These are phyloP conservation scores for Neoascia interrupta DNA, from an alignment of 2,888 invertebrate species.

Conservation along the genomic window DNA sequence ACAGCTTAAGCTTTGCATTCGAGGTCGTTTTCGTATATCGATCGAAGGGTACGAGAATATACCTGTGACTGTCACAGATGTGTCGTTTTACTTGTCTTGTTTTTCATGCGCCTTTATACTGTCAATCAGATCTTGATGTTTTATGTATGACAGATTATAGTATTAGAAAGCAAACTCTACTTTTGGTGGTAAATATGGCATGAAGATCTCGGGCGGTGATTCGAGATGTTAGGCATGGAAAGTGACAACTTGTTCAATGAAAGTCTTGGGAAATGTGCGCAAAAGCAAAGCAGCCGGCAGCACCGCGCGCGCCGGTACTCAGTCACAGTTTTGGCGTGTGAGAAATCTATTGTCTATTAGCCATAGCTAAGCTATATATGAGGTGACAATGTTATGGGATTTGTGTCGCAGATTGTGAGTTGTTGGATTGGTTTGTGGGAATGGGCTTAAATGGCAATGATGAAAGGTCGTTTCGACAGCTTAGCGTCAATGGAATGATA, in stretches of 20 bases:
- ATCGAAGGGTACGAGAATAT: not conserved
- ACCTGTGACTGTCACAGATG: constrained; percentile 23
- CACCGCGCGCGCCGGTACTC: no score
- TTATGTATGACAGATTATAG: constrained; percentile 66
- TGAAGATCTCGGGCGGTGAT: constrained; percentile 48
- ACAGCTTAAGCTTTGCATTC: constrained; percentile 42
- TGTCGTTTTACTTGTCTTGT: constrained; percentile 23
- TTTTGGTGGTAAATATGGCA: constrained; percentile 57
- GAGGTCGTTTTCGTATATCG: constrained; percentile 42
- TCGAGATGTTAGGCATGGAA: constrained; percentile 54
- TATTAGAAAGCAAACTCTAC: constrained; percentile 66
- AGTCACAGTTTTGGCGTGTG: constrained; percentile 13
- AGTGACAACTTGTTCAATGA: constrained; percentile 60
- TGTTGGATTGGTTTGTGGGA: no score
- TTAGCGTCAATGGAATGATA: no score
- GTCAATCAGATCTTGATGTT: constrained; percentile 62
- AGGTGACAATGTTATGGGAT: no score
- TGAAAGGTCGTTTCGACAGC: no score
- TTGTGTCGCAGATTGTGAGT: no score
- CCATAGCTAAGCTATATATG: no score
- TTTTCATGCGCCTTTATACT: constrained; percentile 11
- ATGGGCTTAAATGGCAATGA: no score
- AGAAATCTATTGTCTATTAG: constrained; percentile 17
- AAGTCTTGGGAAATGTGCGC: constrained; percentile 46
- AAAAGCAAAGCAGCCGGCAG: not conserved